Evolutionary conservation across 2,888 invertebrate species (phyloP), one percentile per base, ranked within the genome.

Genomic region (Sesia bembeciformis): DNA sequence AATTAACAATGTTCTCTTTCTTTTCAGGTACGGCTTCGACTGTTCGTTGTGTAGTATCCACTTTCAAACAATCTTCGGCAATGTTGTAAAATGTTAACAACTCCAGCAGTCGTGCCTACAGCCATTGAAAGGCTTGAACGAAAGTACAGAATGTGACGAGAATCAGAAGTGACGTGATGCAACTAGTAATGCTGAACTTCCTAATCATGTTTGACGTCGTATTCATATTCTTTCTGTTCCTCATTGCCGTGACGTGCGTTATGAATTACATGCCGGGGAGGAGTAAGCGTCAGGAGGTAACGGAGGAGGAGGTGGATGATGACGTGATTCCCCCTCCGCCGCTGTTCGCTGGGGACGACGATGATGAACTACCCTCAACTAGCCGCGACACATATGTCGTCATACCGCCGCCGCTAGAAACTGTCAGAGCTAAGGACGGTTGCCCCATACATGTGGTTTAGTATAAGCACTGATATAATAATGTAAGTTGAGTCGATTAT

Each of bases 191-290:
- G 92, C 92, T 95, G 90, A 95, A 95, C 90, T 95, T 95, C 76
- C 92, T 95, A 84, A 93, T 95, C 91, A 95, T 95, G 94, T 95
- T 95, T 91, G 95, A 95, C 90, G 93, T 95, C 84, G 95, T 95
- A 87, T 95, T 95, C 91, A 92, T 95, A 89, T 95, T 95, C 88
- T 95, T 95, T 91, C 91, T 95, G 79, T 95, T 95, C 89, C 92
- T 95, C 80, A 93, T 95, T 74, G 95, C 94, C 65, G 94, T 95
- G 70, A 95, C 95, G 64, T 95, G 95, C 77, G 90, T 95, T 70
- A 94, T 94, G 79, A 95, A 95, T 84, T 95, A 95, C 81, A 92
- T 95, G 84, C 95, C 95, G 46, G 93, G 93, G 38, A 74, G 76
- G 58, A 83, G 78, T 56, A 73, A 68, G 78, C 84, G 73, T 67